Conservation (phyloP, 2,113 vertebrate genomes). For the Xiphias gladius region DNA sequence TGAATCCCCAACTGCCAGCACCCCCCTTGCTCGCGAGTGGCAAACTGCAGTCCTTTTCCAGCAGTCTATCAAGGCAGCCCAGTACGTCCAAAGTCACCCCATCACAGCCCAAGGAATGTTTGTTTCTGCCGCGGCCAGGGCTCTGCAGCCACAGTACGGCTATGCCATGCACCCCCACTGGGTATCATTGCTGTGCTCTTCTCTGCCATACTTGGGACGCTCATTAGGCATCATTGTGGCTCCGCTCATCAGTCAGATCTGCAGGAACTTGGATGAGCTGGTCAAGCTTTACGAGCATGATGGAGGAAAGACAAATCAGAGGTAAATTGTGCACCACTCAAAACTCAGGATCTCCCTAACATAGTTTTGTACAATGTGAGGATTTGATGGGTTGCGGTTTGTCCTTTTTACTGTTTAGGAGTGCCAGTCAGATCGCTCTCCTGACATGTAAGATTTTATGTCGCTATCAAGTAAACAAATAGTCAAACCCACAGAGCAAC, state of each 20-base stretch:
- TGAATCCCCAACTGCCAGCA: constrained; percentile 78
- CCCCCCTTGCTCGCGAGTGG: constrained; percentile 92
- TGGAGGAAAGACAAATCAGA: constrained; percentile 84
- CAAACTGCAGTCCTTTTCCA: constrained; percentile 92
- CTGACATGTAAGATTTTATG: no score
- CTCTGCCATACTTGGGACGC: constrained; percentile 92
- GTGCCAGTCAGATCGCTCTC: no score
- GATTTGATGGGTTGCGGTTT: not conserved
- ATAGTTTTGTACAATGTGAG: not conserved
- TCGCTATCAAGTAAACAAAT: no score
- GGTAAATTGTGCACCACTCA: constrained; percentile 79
- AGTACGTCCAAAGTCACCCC: constrained; percentile 91
- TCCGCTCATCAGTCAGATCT: constrained; percentile 93
- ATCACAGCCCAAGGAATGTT: constrained; percentile 96
- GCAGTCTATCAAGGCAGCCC: constrained; percentile 92
- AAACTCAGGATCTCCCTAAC: not conserved
- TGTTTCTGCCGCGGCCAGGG: constrained; percentile 91
- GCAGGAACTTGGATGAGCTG: constrained; percentile 95
- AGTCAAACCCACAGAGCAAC: no score
- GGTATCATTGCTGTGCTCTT: constrained; percentile 91
- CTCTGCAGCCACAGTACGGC: constrained; percentile 92
- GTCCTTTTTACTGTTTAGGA: no score
- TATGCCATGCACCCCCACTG: constrained; percentile 95
- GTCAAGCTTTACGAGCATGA: constrained; percentile 93
- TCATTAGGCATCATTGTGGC: constrained; percentile 94